These are phyloP conservation scores for Elmis aenea DNA, from an alignment of 2,888 invertebrate genomes.

Conservation along the genomic window DNA sequence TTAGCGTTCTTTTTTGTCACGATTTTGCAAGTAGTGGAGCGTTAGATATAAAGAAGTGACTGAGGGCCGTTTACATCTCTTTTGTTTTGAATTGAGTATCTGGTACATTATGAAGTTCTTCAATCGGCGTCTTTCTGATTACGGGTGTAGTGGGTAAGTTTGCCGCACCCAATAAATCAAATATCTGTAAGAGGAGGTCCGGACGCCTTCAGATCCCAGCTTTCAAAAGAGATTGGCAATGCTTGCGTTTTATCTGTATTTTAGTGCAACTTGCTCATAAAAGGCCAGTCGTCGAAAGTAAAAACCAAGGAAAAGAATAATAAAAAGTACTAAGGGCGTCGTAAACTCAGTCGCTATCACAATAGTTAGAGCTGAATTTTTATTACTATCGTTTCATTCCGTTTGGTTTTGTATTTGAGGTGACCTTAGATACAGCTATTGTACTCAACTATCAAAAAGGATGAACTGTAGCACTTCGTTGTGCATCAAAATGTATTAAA, in stretches of 20 bases:
- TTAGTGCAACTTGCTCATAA: constrained; percentile 31
- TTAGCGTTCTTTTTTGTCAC: too few species aligned
- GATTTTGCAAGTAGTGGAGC: too few species aligned
- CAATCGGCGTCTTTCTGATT: too few species aligned
- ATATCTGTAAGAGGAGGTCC: constrained; percentile 19
- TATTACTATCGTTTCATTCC: constrained; percentile 33
- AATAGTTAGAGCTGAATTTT: constrained; percentile 36
- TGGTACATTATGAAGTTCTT: too few species aligned
- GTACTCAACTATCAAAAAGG: too few species aligned
- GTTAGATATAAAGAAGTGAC: too few species aligned
- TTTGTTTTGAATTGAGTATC: too few species aligned
- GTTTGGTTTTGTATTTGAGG: constrained; percentile 24
- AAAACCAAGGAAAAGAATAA: constrained; percentile 38
- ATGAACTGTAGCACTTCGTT: too few species aligned
- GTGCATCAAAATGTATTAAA: too few species aligned
- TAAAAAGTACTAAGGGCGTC: constrained; percentile 40
- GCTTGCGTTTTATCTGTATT: constrained; percentile 31
- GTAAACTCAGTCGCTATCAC: constrained; percentile 38
- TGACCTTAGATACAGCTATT: too few species aligned
- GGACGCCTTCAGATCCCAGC: constrained; percentile 12
- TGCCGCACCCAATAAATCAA: constrained; percentile 21
- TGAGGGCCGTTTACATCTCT: too few species aligned
- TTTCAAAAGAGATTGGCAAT: constrained; percentile 26
- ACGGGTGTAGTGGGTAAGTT: too few species aligned
- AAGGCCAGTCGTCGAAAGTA: constrained; percentile 32